Evolutionary conservation across 2,113 vertebrate genomes (phyloP).

Genomic region (Serinus canaria): DNA sequence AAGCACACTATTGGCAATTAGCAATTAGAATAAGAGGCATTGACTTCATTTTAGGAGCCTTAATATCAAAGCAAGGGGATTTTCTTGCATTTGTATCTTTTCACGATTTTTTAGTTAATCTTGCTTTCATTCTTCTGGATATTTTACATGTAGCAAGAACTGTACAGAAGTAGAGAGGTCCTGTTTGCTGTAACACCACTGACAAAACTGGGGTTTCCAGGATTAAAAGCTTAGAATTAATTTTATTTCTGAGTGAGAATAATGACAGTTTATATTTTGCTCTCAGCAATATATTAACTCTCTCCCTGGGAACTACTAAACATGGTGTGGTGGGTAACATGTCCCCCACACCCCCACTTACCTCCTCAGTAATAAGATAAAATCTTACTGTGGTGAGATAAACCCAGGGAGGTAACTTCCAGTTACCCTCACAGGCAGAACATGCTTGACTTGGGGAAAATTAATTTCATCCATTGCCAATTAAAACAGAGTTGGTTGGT

Average conservation of each 20-base stretch:
- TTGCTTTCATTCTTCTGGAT: background rate
- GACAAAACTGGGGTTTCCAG: slow-evolving; percentile 33
- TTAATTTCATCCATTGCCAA: background rate
- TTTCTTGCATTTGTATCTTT: background rate
- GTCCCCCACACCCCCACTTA: background rate
- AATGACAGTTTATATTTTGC: background rate
- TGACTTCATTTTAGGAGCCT: background rate
- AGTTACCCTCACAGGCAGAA: background rate
- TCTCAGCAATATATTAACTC: background rate
- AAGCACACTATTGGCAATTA: background rate
- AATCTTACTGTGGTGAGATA: background rate
- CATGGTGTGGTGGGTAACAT: background rate
- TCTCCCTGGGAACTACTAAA: slow-evolving; percentile 27
- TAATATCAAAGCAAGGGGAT: background rate
- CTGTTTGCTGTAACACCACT: rapidly evolving
- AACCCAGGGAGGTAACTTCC: background rate
- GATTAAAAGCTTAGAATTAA: background rate
- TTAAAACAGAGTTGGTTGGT: background rate
- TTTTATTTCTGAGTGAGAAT: slow-evolving; percentile 27
- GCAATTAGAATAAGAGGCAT: background rate
- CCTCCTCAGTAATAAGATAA: background rate
- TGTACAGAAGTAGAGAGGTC: background rate
- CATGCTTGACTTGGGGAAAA: background rate
- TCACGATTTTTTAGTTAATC: background rate
- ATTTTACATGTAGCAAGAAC: background rate